A percentile compares a stretch with the other conserved stretches of the same genome.
phyloP scores from a whole-genome alignment of 1,140 invertebrate species.

The Megathymus violae region DNA sequence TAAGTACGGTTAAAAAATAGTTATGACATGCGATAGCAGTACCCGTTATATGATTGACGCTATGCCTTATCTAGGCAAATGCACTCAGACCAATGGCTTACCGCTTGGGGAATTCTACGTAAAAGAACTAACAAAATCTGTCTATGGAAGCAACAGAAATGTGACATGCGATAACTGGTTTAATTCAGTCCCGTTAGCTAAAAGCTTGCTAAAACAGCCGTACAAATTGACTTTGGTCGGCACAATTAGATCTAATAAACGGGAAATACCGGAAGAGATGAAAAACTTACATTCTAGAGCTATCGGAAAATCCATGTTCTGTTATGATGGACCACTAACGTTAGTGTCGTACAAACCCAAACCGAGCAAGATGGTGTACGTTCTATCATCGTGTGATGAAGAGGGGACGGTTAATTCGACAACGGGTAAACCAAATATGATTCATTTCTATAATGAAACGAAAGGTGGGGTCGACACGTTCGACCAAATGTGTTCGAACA shows the following conservation, averaged over 20 bases:
- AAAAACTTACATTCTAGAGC: constrained; percentile 37
- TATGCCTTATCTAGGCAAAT: constrained; percentile 58
- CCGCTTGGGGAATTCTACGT: constrained; percentile 47
- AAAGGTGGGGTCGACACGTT: constrained; percentile 26
- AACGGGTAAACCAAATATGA: too few species aligned
- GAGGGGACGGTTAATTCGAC: constrained; percentile 32
- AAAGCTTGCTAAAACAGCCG: constrained; percentile 51
- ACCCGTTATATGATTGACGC: constrained; percentile 64
- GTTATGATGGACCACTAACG: constrained; percentile 45
- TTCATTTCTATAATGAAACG: too few species aligned
- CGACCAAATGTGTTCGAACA: constrained; percentile 50
- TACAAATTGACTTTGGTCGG: constrained; percentile 57
- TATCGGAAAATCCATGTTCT: constrained; percentile 48
- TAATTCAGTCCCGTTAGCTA: constrained; percentile 42
- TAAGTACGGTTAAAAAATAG: constrained; percentile 35
- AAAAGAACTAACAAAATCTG: constrained; percentile 37
- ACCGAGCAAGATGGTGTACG: constrained; percentile 57
- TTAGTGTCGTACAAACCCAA: constrained; percentile 51
- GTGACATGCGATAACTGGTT: constrained; percentile 26
- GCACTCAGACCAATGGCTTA: constrained; percentile 42
- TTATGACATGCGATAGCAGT: not conserved
- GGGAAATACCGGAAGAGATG: constrained; percentile 55
- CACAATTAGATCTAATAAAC: constrained; percentile 54
- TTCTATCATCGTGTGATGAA: constrained; percentile 59
- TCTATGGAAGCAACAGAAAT: constrained; percentile 44